These are phyloP conservation scores for Semotilus atromaculatus DNA, from an alignment of 2,797 vertebrate genomes.

Conservation along the genomic window DNA sequence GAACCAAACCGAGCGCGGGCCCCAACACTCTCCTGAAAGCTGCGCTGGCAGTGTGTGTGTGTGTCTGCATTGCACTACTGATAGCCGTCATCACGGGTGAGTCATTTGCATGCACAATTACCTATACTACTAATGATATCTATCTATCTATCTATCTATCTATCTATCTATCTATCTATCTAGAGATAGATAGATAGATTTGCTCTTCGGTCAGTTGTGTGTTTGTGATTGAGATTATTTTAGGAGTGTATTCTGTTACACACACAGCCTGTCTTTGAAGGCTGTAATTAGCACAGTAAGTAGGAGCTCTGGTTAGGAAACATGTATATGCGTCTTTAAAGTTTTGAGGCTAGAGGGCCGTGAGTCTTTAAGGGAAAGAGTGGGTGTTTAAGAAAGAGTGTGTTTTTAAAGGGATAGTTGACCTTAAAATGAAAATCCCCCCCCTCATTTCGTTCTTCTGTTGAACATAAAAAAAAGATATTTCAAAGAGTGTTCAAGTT, in stretches of 20 bases:
- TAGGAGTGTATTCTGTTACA: slow-evolving; percentile 59
- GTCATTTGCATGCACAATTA: slow-evolving; percentile 55
- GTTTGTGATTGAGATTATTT: slow-evolving; percentile 61
- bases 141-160: neutral
- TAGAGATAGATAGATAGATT: neutral
- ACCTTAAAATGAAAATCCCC: neutral
- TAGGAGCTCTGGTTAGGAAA: slow-evolving; percentile 23
- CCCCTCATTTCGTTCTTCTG: neutral
- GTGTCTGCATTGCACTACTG: slow-evolving; percentile 72
- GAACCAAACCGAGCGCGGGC: slow-evolving; percentile 69
- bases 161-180: no score
- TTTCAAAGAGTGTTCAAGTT: neutral
- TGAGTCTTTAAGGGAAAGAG: neutral
- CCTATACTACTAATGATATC: neutral
- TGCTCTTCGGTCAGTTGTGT: neutral
- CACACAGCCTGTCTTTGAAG: slow-evolving; percentile 18
- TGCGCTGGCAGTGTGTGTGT: slow-evolving; percentile 81
- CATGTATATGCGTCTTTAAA: slow-evolving; percentile 21
- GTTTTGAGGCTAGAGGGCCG: neutral
- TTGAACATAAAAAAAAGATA: neutral
- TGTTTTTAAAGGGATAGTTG: neutral
- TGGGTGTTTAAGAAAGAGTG: neutral
- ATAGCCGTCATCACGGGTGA: slow-evolving; percentile 80
- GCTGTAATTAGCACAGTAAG: slow-evolving; percentile 53
- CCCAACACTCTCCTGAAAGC: slow-evolving; percentile 77